Percentiles rank a stretch among this genome's conserved stretches.
phyloP scores from a whole-genome alignment of 2,113 vertebrate species.

The Tenebrosternarchus preto region DNA sequence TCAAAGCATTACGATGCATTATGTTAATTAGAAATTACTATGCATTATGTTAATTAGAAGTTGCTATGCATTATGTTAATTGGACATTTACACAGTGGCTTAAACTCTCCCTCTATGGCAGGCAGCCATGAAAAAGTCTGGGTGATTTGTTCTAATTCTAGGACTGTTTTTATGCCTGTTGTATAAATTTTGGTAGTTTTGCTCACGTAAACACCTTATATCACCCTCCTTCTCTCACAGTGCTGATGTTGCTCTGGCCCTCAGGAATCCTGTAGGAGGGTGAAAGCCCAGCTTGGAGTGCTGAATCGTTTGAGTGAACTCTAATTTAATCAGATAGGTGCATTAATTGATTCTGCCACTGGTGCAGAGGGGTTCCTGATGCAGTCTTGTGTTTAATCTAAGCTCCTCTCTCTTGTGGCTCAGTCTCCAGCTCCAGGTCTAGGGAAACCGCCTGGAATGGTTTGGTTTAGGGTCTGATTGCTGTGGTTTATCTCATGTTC shows the following conservation, averaged over 20 bases:
- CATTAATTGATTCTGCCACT: slow-evolving; percentile 52
- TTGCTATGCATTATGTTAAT: too few relatives aligned
- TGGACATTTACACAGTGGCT: too few relatives aligned
- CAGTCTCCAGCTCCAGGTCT: background rate
- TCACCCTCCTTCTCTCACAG: background rate
- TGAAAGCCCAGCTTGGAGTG: slow-evolving; percentile 35
- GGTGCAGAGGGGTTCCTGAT: slow-evolving; percentile 40
- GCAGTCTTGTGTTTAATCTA: slow-evolving; percentile 42
- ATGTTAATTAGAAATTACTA: too few relatives aligned
- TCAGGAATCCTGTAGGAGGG: slow-evolving; percentile 30
- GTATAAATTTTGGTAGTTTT: background rate
- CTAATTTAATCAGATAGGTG: slow-evolving; percentile 49
- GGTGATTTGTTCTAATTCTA: too few relatives aligned
- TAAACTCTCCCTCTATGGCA: too few relatives aligned
- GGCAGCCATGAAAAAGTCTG: too few relatives aligned
- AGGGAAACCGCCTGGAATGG: slow-evolving; percentile 8
- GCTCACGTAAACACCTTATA: background rate
- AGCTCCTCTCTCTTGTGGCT: slow-evolving; percentile 8
- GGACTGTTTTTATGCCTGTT: background rate
- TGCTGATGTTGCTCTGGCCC: slow-evolving; percentile 6
- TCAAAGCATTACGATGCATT: too few relatives aligned
- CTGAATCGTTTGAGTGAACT: slow-evolving; percentile 51
- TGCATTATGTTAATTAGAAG: too few relatives aligned
- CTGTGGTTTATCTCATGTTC: background rate
- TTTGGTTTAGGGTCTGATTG: slow-evolving; percentile 12